Conservation (phyloP, 1,140 invertebrate genomes). For the Yoshiicerus persimilis region DNA sequence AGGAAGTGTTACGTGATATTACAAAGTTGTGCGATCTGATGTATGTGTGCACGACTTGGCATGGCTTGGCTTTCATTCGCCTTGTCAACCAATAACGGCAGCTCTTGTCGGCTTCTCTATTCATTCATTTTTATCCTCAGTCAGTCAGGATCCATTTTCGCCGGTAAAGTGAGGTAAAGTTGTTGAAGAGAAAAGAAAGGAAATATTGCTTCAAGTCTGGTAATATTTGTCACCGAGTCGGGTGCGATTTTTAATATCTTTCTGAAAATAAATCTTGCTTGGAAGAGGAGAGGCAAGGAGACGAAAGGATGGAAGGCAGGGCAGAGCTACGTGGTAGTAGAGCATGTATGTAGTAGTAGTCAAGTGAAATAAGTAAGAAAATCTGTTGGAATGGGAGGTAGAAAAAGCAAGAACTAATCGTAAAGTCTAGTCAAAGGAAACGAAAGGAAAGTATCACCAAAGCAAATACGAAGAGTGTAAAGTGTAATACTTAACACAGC, state of each 20-base stretch:
- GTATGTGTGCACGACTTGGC: neutral
- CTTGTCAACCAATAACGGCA: neutral
- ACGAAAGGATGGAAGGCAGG: neutral
- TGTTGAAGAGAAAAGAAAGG: constrained; percentile 16
- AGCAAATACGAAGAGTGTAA: constrained; percentile 1
- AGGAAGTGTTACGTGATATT: neutral
- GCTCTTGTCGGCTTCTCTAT: neutral
- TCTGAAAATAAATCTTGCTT: constrained; percentile 35
- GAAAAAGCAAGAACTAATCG: neutral
- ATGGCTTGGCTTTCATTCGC: neutral
- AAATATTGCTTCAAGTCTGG: constrained; percentile 18
- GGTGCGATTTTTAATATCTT: constrained; percentile 39
- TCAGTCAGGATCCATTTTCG: neutral
- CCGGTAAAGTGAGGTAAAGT: constrained; percentile 5
- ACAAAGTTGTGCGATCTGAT: neutral
- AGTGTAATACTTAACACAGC: constrained; percentile 1
- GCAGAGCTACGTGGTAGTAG: neutral
- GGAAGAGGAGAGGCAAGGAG: neutral
- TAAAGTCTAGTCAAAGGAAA: neutral
- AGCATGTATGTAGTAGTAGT: neutral
- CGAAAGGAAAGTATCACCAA: neutral
- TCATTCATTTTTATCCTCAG: constrained; percentile 14
- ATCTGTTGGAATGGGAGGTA: neutral
- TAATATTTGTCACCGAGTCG: constrained; percentile 33
- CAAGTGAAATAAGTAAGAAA: neutral